Conservation (phyloP, 1,140 invertebrate genomes). For the Heterodera schachtii region DNA sequence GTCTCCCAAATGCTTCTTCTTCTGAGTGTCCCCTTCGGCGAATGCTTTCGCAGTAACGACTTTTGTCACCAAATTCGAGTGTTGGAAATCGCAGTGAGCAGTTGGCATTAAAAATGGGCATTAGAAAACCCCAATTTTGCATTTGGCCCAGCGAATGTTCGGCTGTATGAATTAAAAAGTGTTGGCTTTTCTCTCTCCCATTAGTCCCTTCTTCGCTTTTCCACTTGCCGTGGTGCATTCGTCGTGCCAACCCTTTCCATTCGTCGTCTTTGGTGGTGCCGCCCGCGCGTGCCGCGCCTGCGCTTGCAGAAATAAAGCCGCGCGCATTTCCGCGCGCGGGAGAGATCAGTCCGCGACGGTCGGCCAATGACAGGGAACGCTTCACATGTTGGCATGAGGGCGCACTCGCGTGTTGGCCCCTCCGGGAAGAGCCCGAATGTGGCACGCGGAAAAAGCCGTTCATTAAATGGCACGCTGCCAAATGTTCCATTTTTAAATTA, state of each 20-base stretch:
- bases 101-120: conserved; percentile 93
- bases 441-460: conserved; percentile 55
- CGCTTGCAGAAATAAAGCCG: conserved; percentile 54
- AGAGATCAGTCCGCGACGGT: conserved; percentile 58
- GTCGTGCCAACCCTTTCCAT: conserved; percentile 17
- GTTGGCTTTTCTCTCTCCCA: background rate
- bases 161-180: conserved; percentile 67
- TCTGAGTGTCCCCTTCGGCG: conserved; percentile 3
- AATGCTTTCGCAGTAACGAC: background rate
- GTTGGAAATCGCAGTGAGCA: conserved; percentile 87
- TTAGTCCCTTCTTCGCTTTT: background rate
- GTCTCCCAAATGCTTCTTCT: background rate
- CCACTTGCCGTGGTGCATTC: conserved; percentile 17
- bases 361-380: conserved; percentile 55
- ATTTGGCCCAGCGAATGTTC: conserved; percentile 89
- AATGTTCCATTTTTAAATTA: conserved; percentile 55
- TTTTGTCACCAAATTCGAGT: background rate
- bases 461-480: conserved; percentile 55
- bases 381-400: conserved; percentile 51
- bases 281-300: conserved; percentile 8
- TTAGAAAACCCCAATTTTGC: conserved; percentile 84
- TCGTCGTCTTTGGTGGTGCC: conserved; percentile 9
- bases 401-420: conserved; percentile 49
- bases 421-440: conserved; percentile 35
- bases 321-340: conserved; percentile 35